phyloP scores from a whole-genome alignment of 2,797 vertebrate genomes.

The Poecilia picta region DNA sequence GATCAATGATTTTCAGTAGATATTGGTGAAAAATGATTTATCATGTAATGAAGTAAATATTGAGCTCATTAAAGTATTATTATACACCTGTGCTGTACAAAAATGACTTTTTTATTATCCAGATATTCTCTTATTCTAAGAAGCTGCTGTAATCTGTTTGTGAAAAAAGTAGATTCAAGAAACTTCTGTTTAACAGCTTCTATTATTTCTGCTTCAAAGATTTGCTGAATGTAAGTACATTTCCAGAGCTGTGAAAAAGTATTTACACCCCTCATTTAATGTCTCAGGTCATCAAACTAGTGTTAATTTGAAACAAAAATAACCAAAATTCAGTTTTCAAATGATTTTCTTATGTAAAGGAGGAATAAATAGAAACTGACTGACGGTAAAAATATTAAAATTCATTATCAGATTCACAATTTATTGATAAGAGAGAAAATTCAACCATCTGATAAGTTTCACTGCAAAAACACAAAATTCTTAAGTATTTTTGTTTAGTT shows the following conservation, averaged over 20 bases:
- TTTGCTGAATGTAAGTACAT: not conserved
- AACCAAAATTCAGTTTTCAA: not conserved
- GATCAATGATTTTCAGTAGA: not conserved
- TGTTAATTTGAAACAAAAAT: not conserved
- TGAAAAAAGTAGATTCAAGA: not conserved
- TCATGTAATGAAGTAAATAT: not conserved
- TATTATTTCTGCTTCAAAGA: not conserved
- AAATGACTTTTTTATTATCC: constrained; percentile 48
- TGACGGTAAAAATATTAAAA: not conserved
- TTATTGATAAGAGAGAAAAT: not conserved
- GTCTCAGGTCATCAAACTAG: not conserved
- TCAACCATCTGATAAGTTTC: not conserved
- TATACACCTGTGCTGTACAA: constrained; percentile 35
- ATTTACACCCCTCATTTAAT: not conserved
- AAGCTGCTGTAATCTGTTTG: constrained; percentile 49
- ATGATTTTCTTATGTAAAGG: not conserved
- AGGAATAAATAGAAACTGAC: not conserved
- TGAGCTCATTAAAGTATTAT: constrained; percentile 13
- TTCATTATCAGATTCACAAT: not conserved
- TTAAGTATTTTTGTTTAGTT: too few species aligned
- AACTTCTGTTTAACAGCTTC: not conserved
- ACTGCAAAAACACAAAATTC: too few species aligned
- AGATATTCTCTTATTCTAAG: constrained; percentile 56
- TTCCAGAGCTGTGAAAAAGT: not conserved
- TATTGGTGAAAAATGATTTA: not conserved